Conservation (phyloP, 2,797 vertebrate genomes). For the Enteromius fasciolatus region DNA sequence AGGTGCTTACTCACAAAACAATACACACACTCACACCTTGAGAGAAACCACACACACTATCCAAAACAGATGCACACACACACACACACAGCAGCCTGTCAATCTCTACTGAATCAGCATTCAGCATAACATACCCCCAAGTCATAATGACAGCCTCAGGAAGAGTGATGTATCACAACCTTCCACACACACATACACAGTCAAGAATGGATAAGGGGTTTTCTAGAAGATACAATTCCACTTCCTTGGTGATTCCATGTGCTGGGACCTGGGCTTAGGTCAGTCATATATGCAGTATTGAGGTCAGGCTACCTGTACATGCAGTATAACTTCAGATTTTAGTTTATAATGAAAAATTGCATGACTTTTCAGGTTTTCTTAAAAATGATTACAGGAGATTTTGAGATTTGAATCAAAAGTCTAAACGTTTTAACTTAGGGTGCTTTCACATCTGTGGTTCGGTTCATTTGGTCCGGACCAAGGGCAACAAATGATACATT, state of each 20-base stretch:
- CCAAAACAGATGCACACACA: conserved; percentile 39
- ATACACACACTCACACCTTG: conserved; percentile 37
- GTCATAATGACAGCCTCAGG: conserved; percentile 44
- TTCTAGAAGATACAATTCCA: conserved; percentile 65
- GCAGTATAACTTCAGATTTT: not conserved
- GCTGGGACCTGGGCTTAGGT: not conserved
- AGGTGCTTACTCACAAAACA: conserved; percentile 33
- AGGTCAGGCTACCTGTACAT: not conserved
- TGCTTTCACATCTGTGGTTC: too few relatives aligned
- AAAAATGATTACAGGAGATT: not conserved
- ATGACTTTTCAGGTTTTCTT: not conserved
- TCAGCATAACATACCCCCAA: conserved; percentile 36
- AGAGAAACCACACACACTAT: conserved; percentile 12
- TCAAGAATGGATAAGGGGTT: conserved; percentile 56
- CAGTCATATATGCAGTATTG: not conserved
- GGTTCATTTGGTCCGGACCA: too few relatives aligned
- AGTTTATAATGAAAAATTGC: not conserved
- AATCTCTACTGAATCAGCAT: conserved; percentile 43
- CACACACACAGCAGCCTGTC: conserved; percentile 33
- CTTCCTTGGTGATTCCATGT: conserved; percentile 42
- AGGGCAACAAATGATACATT: too few relatives aligned
- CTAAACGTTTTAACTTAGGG: not conserved
- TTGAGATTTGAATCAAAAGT: not conserved
- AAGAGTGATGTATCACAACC: conserved; percentile 41
- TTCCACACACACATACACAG: conserved; percentile 11